phyloP scores from a whole-genome alignment of 2,113 vertebrate species.

The Circaetus cinerascens region DNA sequence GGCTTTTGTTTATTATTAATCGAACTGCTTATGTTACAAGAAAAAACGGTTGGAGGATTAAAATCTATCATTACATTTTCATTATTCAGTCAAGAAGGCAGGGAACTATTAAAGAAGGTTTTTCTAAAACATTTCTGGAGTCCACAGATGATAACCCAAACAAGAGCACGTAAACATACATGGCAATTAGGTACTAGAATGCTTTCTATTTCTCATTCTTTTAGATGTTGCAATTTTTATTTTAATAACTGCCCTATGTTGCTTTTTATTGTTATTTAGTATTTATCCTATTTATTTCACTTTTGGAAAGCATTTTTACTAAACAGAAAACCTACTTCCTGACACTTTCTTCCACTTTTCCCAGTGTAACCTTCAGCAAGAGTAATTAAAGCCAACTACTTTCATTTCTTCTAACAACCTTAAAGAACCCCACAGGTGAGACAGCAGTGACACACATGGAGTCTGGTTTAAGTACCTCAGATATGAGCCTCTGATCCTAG shows the following conservation, averaged over 20 bases:
- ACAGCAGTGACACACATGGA: neutral
- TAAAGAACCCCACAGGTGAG: slow-evolving; percentile 16
- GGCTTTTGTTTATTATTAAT: neutral
- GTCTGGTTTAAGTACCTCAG: neutral
- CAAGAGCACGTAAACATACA: neutral
- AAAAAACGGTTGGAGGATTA: neutral
- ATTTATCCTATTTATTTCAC: neutral
- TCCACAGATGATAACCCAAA: neutral
- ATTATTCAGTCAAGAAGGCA: neutral
- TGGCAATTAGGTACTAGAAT: neutral
- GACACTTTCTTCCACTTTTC: neutral
- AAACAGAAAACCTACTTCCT: neutral
- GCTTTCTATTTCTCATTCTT: neutral
- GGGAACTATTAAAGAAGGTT: neutral
- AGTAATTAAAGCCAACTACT: slow-evolving; percentile 12
- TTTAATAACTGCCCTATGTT: neutral
- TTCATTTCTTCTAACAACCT: neutral
- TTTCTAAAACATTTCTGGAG: neutral
- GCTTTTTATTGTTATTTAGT: neutral
- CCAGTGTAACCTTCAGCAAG: neutral
- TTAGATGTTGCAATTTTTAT: neutral
- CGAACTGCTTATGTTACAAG: neutral
- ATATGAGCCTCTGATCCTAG: slow-evolving; percentile 18
- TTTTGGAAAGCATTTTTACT: neutral
- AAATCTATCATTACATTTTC: neutral